These are phyloP conservation scores for Aeoliscus strigatus DNA, from an alignment of 2,797 vertebrate genomes.

Conservation along the genomic window DNA sequence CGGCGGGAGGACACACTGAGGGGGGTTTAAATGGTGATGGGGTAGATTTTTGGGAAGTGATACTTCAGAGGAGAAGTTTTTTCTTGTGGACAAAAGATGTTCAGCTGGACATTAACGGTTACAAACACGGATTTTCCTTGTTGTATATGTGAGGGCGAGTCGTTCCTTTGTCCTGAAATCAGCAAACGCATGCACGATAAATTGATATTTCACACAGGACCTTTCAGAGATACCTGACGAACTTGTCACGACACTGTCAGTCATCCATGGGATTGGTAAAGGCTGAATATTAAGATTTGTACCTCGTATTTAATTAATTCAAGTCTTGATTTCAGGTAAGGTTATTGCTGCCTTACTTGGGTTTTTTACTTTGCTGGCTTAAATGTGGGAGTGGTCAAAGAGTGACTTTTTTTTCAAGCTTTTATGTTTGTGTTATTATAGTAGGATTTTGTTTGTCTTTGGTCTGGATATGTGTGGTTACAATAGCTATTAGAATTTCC, in stretches of 20 bases:
- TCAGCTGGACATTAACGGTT: slow-evolving; percentile 44
- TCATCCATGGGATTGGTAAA: slow-evolving; percentile 51
- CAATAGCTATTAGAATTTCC: slow-evolving; percentile 49
- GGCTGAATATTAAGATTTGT: slow-evolving; percentile 59
- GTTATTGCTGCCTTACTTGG: slow-evolving; percentile 49
- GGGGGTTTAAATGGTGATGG: slow-evolving; percentile 27
- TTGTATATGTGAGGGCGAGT: slow-evolving; percentile 39
- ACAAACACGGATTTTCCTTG: slow-evolving; percentile 40
- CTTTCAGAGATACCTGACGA: slow-evolving; percentile 56
- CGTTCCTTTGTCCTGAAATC: slow-evolving; percentile 55
- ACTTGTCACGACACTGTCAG: slow-evolving; percentile 69
- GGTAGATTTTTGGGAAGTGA: slow-evolving; percentile 46
- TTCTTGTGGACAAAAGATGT: slow-evolving; percentile 30
- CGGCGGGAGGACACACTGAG: slow-evolving; percentile 19
- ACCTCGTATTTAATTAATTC: slow-evolving; percentile 72
- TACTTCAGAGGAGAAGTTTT: slow-evolving; percentile 50
- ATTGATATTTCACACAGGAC: slow-evolving; percentile 53
- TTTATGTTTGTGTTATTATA: slow-evolving; percentile 70
- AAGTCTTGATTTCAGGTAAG: slow-evolving; percentile 60
- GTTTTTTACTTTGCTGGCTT: slow-evolving; percentile 58
- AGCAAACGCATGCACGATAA: slow-evolving; percentile 57
- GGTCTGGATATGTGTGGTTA: slow-evolving; percentile 51
- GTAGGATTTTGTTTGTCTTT: slow-evolving; percentile 57
- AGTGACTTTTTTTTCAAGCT: slow-evolving; percentile 58
- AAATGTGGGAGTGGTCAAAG: slow-evolving; percentile 38